Conservation (phyloP, 2,113 vertebrate genomes). For the Tylochromis polylepis region DNA sequence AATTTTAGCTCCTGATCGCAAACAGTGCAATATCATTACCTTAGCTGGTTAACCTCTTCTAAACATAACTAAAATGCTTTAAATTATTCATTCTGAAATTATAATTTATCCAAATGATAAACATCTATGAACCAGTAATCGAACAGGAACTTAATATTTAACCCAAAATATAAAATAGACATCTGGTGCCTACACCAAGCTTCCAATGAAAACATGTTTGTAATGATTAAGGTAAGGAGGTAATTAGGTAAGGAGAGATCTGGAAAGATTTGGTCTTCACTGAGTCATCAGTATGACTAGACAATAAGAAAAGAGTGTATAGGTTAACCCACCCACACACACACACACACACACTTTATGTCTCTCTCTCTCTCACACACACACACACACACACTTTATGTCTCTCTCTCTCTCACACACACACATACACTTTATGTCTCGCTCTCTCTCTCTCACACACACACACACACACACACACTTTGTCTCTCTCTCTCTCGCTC, state of each 20-base stretch:
- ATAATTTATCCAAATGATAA: background rate
- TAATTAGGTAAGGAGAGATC: background rate
- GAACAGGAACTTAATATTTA: background rate
- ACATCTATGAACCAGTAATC: background rate
- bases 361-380: background rate
- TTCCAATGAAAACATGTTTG: background rate
- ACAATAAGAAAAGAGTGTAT: background rate
- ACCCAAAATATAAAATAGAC: background rate
- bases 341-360: background rate
- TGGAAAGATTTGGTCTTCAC: background rate
- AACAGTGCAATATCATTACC: background rate
- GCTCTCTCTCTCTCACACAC: background rate
- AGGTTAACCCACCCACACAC: background rate
- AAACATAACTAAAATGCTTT: background rate
- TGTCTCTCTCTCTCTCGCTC: rapidly evolving
- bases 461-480: background rate
- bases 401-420: background rate
- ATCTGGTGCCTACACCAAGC: no score
- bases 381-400: no score
- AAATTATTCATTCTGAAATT: background rate
- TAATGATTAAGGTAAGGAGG: no score
- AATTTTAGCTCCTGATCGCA: background rate
- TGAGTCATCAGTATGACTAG: background rate
- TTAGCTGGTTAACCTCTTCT: background rate
- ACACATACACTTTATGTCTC: background rate